phyloP scores from a whole-genome alignment of 2,888 invertebrate genomes.

The Galeopsomyia nigrocyanea region DNA sequence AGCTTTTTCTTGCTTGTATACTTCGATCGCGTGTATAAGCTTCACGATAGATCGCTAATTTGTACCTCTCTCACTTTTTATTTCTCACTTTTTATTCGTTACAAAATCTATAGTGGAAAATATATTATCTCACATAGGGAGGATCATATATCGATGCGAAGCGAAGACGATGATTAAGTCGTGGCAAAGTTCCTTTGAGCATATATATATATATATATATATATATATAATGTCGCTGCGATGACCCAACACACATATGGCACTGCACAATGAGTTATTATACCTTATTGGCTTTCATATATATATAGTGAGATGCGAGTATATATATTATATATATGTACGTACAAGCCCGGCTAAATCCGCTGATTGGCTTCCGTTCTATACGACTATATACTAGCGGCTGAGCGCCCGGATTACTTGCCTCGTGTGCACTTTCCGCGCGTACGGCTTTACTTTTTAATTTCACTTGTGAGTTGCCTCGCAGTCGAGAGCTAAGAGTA shows the following conservation, averaged over 20 bases:
- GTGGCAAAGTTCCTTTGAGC: constrained; percentile 55
- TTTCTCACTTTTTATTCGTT: too few relatives aligned
- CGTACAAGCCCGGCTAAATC: constrained; percentile 53
- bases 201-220: too few relatives aligned
- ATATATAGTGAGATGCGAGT: constrained; percentile 53
- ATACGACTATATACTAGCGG: constrained; percentile 30
- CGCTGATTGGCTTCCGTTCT: constrained; percentile 61
- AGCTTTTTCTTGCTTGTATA: constrained; percentile 36
- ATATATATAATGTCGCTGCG: constrained; percentile 58
- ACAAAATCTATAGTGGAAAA: too few relatives aligned
- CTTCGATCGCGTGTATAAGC: constrained; percentile 33
- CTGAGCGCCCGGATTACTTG: constrained; percentile 41
- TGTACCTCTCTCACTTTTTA: background rate
- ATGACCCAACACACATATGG: constrained; percentile 59
- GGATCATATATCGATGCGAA: background rate
- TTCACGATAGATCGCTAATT: too few relatives aligned
- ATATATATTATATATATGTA: too few relatives aligned
- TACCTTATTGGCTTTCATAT: constrained; percentile 65
- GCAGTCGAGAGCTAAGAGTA: constrained; percentile 16
- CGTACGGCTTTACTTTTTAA: constrained; percentile 42
- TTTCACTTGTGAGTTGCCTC: constrained; percentile 23
- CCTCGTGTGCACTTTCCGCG: constrained; percentile 36
- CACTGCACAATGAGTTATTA: constrained; percentile 54
- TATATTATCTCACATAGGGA: too few relatives aligned
- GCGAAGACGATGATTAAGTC: constrained; percentile 47